A percentile compares a stretch with the other conserved stretches of the same genome.
Evolutionary conservation across 2,113 vertebrate genomes (phyloP).

Genomic region (Prionailurus viverrinus): DNA sequence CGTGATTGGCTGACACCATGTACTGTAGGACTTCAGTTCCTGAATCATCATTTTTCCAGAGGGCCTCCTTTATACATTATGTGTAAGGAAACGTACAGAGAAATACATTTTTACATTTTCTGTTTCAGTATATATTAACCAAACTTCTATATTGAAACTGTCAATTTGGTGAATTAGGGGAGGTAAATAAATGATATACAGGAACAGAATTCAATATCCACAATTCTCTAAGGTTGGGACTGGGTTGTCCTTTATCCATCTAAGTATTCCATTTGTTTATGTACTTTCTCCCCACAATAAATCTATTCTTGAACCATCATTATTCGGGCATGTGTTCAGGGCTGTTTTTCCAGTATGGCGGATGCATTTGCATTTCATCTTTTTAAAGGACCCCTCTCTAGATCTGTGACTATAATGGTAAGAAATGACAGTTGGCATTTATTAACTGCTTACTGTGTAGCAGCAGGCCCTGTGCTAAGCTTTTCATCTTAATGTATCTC

Average conservation of each 20-base stretch:
- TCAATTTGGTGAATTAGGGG: constrained; percentile 9
- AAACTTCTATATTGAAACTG: constrained; percentile 1
- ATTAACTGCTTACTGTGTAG: not conserved
- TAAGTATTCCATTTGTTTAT: constrained; percentile 4
- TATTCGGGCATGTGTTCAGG: not conserved
- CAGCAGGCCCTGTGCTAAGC: not conserved
- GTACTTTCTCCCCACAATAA: not conserved
- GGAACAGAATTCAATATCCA: not conserved
- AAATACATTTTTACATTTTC: not conserved
- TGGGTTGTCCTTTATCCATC: not conserved
- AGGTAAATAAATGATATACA: constrained; percentile 18
- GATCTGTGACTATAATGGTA: not conserved
- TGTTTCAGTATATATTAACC: not conserved
- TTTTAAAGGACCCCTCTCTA: not conserved
- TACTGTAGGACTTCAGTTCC: not conserved
- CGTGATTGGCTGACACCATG: not conserved
- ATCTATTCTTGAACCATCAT: constrained; percentile 16
- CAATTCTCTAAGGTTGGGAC: not conserved
- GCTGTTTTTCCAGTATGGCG: not conserved
- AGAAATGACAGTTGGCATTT: not conserved
- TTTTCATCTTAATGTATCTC: not conserved
- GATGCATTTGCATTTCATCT: constrained; percentile 31
- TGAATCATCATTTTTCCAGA: not conserved
- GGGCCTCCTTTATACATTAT: not conserved
- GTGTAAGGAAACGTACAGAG: constrained; percentile 26